Conservation (phyloP, 2,888 invertebrate genomes). For the Tetranychus truncatus region DNA sequence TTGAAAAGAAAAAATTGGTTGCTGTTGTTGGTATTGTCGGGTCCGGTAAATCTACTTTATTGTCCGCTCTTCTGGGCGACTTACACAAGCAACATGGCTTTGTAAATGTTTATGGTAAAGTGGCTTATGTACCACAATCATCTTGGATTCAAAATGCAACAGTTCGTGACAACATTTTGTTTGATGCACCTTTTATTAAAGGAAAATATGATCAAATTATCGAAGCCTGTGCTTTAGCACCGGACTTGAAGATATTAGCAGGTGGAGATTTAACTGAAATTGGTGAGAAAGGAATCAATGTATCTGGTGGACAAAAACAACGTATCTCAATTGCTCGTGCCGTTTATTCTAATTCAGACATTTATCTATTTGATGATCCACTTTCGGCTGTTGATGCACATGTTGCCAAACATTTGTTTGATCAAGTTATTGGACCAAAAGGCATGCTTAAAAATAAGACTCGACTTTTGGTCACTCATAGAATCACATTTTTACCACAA, state of each 20-base stretch:
- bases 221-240: constrained; percentile 35
- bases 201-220: constrained; percentile 32
- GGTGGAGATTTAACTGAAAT: constrained; percentile 36
- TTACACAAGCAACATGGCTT: constrained; percentile 26
- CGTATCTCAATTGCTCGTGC: constrained; percentile 41
- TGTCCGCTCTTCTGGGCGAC: constrained; percentile 27
- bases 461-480: constrained; percentile 80
- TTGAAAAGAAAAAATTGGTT: constrained; percentile 21
- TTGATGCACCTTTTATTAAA: constrained; percentile 31
- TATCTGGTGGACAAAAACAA: constrained; percentile 34
- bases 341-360: constrained; percentile 52
- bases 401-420: constrained; percentile 92
- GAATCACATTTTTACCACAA: constrained; percentile 73
- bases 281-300: constrained; percentile 38
- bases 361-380: constrained; percentile 36
- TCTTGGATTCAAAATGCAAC: constrained; percentile 19
- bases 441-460: constrained; percentile 44
- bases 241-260: constrained; percentile 35
- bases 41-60: constrained; percentile 25
- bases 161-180: constrained; percentile 36
- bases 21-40: constrained; percentile 27
- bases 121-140: constrained; percentile 19
- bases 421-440: constrained; percentile 66
- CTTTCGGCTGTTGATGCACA: constrained; percentile 63
- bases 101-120: constrained; percentile 12